Evolutionary conservation across 2,797 vertebrate species (phyloP), one percentile per base, ranked within the genome.

Genomic region (Podargus strigoides): DNA sequence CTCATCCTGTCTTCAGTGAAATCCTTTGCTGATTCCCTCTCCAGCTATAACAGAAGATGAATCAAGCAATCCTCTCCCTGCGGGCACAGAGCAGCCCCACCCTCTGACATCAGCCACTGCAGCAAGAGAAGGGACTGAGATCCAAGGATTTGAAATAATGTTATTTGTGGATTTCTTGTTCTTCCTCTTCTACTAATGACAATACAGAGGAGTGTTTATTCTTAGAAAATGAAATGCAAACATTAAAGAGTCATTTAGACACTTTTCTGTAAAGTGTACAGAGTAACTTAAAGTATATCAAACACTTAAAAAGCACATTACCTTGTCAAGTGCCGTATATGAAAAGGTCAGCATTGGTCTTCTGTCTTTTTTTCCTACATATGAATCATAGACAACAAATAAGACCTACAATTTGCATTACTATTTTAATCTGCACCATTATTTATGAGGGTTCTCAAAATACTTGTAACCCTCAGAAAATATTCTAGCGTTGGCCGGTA

Each of bases 361-460:
- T 89, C 16, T 44, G 30, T 37, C 46, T 59, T 67, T 85, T 78
- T 56, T 75, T n/a, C 17, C 39, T 75, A 44, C 24, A 4, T 75
- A 50, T 55, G 64, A 95, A 83, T 93, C 78, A 92, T 44, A 66
- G 72, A 24, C 62, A 89, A 72, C 75, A 85, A 78, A 62, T 32
- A 87, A 82, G 23, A 49, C 44, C 74, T 87, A 87, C 41, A 42
- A 44, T 91, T 95, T 84, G 36, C 42, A 14, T 49, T 89, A 28
- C 68, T 81, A 39, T 92, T 95, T 94, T 75, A 77, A 66, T 88
- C 82, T 44, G 23, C 32, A 58, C 53, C 24, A 53, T 62, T 86
- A 83, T 88, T 91, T 84, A 58, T 86, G 36, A 86, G 34, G 34
- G 39, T 89, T 90, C 79, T 91, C 91, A 84, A 91, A 88, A 70